Percentiles rank a stretch among this genome's conserved stretches.
phyloP scores from a whole-genome alignment of 2,888 invertebrate genomes.

The Melangyna quadrimaculata region DNA sequence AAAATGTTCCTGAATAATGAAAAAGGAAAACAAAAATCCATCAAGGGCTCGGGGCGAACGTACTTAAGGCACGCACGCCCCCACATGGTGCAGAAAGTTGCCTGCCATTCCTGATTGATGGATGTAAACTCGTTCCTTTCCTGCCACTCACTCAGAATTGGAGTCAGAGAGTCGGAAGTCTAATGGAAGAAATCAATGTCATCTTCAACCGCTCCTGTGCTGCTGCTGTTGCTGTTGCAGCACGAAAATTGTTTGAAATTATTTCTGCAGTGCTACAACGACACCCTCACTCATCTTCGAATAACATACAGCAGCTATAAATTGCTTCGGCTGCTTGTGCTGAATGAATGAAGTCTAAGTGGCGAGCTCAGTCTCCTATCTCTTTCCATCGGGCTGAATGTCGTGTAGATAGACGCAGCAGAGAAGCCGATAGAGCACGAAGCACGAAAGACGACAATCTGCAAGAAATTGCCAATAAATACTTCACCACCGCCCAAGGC shows the following conservation, averaged over 20 bases:
- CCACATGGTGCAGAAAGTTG: slow-evolving; percentile 27
- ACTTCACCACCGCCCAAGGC: slow-evolving; percentile 64
- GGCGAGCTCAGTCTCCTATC: slow-evolving; percentile 39
- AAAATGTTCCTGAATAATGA: slow-evolving; percentile 59
- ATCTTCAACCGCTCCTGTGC: slow-evolving; percentile 39
- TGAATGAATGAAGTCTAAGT: slow-evolving; percentile 42
- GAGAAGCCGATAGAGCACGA: slow-evolving; percentile 66
- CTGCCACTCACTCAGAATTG: background rate
- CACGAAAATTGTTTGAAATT: slow-evolving; percentile 44
- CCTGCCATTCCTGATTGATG: slow-evolving; percentile 22
- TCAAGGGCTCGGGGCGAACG: slow-evolving; percentile 26
- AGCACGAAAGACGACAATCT: slow-evolving; percentile 54
- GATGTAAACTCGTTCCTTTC: slow-evolving; percentile 26
- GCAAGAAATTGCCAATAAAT: slow-evolving; percentile 70
- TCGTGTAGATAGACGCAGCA: slow-evolving; percentile 45
- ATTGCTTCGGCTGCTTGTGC: background rate
- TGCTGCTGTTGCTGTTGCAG: slow-evolving; percentile 24
- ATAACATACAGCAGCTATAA: background rate
- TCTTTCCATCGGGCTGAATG: slow-evolving; percentile 40
- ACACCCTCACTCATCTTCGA: background rate
- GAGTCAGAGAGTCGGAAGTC: slow-evolving; percentile 30
- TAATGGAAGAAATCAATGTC: slow-evolving; percentile 60
- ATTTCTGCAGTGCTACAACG: slow-evolving; percentile 20
- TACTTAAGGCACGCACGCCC: slow-evolving; percentile 47
- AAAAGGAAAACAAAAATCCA: slow-evolving; percentile 60